Evolutionary conservation across 2,888 invertebrate genomes (phyloP).

Genomic region (Amphiduros pacificus): DNA sequence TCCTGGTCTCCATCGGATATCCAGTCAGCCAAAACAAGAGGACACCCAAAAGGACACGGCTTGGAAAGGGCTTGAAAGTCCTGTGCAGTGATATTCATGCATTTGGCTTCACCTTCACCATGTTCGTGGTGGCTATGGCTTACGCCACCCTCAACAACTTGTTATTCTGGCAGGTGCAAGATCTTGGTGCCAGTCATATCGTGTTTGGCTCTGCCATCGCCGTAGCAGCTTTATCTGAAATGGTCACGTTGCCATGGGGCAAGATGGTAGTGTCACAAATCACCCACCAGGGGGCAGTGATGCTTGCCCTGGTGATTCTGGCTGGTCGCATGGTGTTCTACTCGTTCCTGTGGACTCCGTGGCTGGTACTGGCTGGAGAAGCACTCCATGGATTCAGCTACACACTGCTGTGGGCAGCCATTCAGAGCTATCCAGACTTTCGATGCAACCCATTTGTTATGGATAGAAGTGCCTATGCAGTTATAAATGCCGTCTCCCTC

Average conservation of each 20-base stretch:
- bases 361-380: constrained; percentile 29
- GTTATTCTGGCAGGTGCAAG: constrained; percentile 52
- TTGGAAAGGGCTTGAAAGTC: constrained; percentile 36
- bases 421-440: constrained; percentile 26
- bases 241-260: constrained; percentile 45
- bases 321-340: constrained; percentile 43
- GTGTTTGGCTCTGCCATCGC: constrained; percentile 47
- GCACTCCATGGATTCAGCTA: constrained; percentile 13
- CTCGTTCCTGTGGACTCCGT: constrained; percentile 46
- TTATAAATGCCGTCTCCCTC: constrained; percentile 47
- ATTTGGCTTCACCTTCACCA: constrained; percentile 40
- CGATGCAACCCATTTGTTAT: constrained; percentile 31
- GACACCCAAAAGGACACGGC: constrained; percentile 2
- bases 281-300: constrained; percentile 43
- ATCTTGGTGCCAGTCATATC: constrained; percentile 43
- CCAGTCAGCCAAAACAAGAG: constrained; percentile 45
- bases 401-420: constrained; percentile 18
- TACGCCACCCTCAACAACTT: constrained; percentile 46
- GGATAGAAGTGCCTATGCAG: constrained; percentile 46
- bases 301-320: constrained; percentile 39
- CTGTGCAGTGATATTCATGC: constrained; percentile 44
- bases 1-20: constrained; percentile 44
- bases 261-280: constrained; percentile 40
- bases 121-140: constrained; percentile 46
- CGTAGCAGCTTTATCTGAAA: constrained; percentile 45